Evolutionary conservation across 2,888 invertebrate genomes (phyloP).

Genomic region (Nemotelus nigrinus): DNA sequence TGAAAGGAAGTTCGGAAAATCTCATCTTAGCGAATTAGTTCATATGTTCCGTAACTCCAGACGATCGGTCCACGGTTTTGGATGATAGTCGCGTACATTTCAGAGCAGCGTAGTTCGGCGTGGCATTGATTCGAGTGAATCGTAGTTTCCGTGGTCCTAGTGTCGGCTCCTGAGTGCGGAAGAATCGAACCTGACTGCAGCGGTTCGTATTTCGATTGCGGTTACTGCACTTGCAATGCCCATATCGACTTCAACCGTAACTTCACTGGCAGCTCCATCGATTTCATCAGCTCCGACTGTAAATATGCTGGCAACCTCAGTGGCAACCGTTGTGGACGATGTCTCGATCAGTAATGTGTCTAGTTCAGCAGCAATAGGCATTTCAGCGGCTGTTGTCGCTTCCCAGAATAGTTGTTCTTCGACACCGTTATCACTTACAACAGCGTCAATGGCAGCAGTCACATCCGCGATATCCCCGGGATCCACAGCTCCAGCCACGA

Average conservation of each 20-base stretch:
- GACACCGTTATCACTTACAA: constrained; percentile 16
- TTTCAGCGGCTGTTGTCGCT: constrained; percentile 1
- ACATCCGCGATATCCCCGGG: background rate
- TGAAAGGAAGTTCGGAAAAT: background rate
- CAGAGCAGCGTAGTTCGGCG: constrained; percentile 2
- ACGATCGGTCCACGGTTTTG: constrained; percentile 14
- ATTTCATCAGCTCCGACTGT: constrained; percentile 33
- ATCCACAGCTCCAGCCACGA: constrained; percentile 22
- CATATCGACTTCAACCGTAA: constrained; percentile 39
- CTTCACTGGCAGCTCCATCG: constrained; percentile 37
- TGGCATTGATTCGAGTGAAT: background rate
- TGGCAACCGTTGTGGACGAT: constrained; percentile 46
- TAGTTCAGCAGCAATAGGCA: constrained; percentile 21
- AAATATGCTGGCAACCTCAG: constrained; percentile 46
- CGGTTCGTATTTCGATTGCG: constrained; percentile 22
- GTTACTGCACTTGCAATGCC: constrained; percentile 37
- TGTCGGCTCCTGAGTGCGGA: background rate
- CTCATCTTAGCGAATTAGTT: background rate
- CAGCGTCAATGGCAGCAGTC: constrained; percentile 21
- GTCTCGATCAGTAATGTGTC: constrained; percentile 47
- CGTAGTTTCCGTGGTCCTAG: background rate
- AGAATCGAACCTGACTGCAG: constrained; percentile 14
- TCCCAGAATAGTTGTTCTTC: constrained; percentile 27
- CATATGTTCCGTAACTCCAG: constrained; percentile 15
- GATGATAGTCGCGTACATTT: constrained; percentile 11